Base-by-base conservation (phyloP, 2,888 invertebrate species). In the Chrysomela aeneicollis region DNA sequence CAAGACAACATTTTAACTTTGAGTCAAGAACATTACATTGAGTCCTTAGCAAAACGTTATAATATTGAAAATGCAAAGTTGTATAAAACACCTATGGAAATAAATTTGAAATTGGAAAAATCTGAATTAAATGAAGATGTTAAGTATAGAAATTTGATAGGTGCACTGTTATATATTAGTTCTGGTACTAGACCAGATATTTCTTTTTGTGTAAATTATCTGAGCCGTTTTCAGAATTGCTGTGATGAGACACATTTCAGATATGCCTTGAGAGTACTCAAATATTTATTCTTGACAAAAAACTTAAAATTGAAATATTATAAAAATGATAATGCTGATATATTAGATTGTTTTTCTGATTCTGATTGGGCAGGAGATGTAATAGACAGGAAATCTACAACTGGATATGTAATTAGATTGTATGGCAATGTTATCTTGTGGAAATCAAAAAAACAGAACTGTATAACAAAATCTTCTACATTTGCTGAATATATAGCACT, bases 371-470 rank as follows among this genome's bases (percentile, higher is more conserved):
- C 35, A 18, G 61, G 62, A 22, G 64, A 69, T 52, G 9, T 10
- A n/a, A n/a, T 15, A 47, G 69, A 69, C 35, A 19, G 66, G 15
- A 69, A 61, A 64, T 66, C 59, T 32, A 59, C 61, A 12, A 52
- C 63, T 18, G 59, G 64, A 47, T 63, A 47, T 61, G 17, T 61
- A 19, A 52, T 64, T 47, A 15, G 42, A 37, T 15, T 61, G 22
- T 67, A 52, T 53, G 67, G 61, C 37, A 64, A 67, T 46, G 35
- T 35, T 35, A 35, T 69, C 9, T 60, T 50, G 51, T 80, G 78
- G 77, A 79, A 78, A 75, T 68, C 77, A 47, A 52, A 59, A 21
- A 79, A 79, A 74, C 78, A 79, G 75, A 73, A 55, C 35, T 67
- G 17, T 58, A 76, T 79, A 30, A 74, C 78, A 26, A 73, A 72